Evolutionary conservation across 2,797 vertebrate species (phyloP).

Genomic region (Kryptopterus vitreolus): DNA sequence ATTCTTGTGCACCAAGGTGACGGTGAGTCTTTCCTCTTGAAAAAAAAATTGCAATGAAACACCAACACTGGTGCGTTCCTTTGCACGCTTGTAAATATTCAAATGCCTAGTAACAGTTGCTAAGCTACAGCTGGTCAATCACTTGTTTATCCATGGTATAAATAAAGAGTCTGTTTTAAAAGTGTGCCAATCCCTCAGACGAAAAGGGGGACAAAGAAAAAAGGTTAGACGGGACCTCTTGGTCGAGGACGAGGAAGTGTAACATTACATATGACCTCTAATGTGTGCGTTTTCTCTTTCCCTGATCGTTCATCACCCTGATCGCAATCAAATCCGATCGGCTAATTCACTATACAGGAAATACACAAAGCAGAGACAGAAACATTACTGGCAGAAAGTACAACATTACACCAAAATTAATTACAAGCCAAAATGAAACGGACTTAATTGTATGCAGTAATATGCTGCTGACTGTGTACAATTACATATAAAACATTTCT

Average conservation of each 20-base stretch:
- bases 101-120: constrained; percentile 17
- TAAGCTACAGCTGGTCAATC: constrained; percentile 16
- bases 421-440: neutral
- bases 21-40: neutral
- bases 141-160: neutral
- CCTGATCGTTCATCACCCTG: neutral
- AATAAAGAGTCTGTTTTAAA: constrained; percentile 4
- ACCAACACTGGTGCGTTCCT: no score
- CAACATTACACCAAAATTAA: neutral
- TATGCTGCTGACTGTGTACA: neutral
- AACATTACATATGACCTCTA: neutral
- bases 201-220: neutral
- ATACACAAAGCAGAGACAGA: neutral
- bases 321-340: neutral
- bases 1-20: no score
- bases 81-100: neutral
- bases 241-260: no score
- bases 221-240: neutral
- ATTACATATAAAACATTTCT: neutral
- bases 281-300: neutral
- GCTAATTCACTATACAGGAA: neutral
- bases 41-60: neutral
- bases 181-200: neutral
- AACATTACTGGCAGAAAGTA: neutral
- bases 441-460: neutral